Conservation (phyloP, 2,888 invertebrate species). For the Anoncus sp. region DNA sequence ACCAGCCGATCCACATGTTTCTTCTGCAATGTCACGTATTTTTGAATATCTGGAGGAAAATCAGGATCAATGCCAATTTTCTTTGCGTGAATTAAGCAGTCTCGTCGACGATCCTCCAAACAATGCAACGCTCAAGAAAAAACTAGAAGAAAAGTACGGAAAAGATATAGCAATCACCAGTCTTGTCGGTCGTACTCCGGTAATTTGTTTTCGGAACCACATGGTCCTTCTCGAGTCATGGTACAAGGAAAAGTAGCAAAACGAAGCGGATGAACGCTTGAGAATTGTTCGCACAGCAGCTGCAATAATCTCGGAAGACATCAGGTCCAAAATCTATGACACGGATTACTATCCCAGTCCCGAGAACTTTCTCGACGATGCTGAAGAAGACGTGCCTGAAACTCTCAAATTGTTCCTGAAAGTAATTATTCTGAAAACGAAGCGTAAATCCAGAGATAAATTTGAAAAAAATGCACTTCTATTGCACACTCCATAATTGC, state of each 20-base stretch:
- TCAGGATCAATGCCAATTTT: slow-evolving; percentile 12
- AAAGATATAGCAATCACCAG: not conserved
- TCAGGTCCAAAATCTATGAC: slow-evolving; percentile 70
- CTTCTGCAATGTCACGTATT: slow-evolving; percentile 4
- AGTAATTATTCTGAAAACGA: slow-evolving; percentile 10
- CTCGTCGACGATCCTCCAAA: not conserved
- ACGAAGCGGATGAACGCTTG: slow-evolving; percentile 68
- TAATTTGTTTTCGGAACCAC: not conserved
- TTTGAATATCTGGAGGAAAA: slow-evolving; percentile 12
- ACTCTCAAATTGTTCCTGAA: slow-evolving; percentile 69
- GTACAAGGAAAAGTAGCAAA: not conserved
- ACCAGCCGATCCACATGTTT: not conserved
- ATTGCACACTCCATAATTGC: slow-evolving; percentile 32
- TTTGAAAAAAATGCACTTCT: not conserved
- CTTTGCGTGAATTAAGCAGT: not conserved
- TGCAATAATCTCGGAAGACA: slow-evolving; percentile 73
- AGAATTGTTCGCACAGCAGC: slow-evolving; percentile 75
- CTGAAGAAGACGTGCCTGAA: slow-evolving; percentile 58
- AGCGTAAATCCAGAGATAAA: not conserved
- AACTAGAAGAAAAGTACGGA: not conserved
- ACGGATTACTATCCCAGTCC: slow-evolving; percentile 61
- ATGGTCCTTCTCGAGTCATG: not conserved
- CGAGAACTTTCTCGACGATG: not conserved
- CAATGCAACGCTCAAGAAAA: not conserved
- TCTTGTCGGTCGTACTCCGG: not conserved